A percentile compares a stretch with the other conserved stretches of the same genome.
These are phyloP conservation scores for Therioaphis trifolii DNA, from an alignment of 2,888 invertebrate genomes.

Conservation along the genomic window DNA sequence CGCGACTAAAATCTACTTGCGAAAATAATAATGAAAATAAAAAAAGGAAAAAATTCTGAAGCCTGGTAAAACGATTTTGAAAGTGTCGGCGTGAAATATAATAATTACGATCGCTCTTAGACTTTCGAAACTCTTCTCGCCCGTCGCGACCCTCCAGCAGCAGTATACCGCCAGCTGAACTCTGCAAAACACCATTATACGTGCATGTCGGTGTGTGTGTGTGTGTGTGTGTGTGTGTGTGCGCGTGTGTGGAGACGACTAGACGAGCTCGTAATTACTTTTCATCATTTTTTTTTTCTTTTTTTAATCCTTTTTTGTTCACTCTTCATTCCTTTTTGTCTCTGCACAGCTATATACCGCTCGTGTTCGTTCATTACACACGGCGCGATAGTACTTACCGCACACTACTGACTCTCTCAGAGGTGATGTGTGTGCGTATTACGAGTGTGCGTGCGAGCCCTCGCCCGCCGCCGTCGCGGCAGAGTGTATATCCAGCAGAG, in stretches of 20 bases:
- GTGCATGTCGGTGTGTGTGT: background rate
- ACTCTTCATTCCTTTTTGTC: background rate
- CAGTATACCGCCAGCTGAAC: background rate
- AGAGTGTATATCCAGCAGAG: background rate
- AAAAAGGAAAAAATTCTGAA: background rate
- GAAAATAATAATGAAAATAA: background rate
- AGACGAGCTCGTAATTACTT: slow-evolving; percentile 47
- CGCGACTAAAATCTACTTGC: background rate
- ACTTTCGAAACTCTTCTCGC: slow-evolving; percentile 6
- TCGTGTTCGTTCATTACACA: slow-evolving; percentile 38
- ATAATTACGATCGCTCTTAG: slow-evolving; percentile 6
- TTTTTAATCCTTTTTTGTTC: background rate
- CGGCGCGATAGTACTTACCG: slow-evolving; percentile 6
- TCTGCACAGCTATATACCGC: background rate
- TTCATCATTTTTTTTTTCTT: slow-evolving; percentile 8
- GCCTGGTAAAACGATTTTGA: background rate
- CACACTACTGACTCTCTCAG: background rate
- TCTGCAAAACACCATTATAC: background rate
- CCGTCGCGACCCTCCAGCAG: background rate
- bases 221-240: background rate
- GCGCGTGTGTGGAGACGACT: background rate
- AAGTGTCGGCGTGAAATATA: background rate
- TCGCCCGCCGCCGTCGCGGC: background rate
- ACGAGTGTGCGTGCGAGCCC: background rate
- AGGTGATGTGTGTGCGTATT: too few species aligned